A percentile compares a stretch with the other conserved stretches of the same genome.
These are phyloP conservation scores for Crossaster papposus DNA, from an alignment of 53 echinoderm and acorn worm species.

Conservation along the genomic window DNA sequence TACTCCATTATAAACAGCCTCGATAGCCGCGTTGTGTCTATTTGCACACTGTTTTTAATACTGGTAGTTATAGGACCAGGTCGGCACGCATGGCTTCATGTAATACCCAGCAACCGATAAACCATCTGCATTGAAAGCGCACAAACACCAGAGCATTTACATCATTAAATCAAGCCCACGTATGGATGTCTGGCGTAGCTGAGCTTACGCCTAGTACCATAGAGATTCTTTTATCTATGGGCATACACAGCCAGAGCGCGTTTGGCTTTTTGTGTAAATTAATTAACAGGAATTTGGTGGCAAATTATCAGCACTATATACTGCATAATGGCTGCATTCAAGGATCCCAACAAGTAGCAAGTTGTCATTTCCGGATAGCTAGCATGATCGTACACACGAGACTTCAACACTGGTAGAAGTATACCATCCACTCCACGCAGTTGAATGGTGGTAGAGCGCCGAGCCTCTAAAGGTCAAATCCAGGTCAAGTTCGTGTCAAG, in stretches of 20 bases:
- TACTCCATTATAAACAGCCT: not conserved
- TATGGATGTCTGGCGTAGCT: not conserved
- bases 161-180: not conserved
- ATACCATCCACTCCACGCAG: not conserved
- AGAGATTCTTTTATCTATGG: too few species aligned
- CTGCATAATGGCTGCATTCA: not conserved
- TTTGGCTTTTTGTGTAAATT: too few species aligned
- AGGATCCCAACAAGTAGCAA: not conserved
- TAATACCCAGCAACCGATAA: not conserved
- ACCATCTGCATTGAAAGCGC: not conserved
- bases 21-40: not conserved
- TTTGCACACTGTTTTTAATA: not conserved
- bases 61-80: slow-evolving; percentile 33
- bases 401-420: not conserved
- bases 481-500: slow-evolving; percentile 35
- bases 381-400: not conserved
- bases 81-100: slow-evolving; percentile 8
- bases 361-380: not conserved
- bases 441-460: not conserved
- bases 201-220: not conserved
- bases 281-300: too few species aligned
- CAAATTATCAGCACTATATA: too few species aligned
- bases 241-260: not conserved
- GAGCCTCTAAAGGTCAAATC: slow-evolving; percentile 6
- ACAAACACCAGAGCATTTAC: not conserved